Percentiles rank a stretch among this genome's conserved stretches.
Evolutionary conservation across 2,113 vertebrate genomes (phyloP).

Genomic region (Steatornis caripensis): DNA sequence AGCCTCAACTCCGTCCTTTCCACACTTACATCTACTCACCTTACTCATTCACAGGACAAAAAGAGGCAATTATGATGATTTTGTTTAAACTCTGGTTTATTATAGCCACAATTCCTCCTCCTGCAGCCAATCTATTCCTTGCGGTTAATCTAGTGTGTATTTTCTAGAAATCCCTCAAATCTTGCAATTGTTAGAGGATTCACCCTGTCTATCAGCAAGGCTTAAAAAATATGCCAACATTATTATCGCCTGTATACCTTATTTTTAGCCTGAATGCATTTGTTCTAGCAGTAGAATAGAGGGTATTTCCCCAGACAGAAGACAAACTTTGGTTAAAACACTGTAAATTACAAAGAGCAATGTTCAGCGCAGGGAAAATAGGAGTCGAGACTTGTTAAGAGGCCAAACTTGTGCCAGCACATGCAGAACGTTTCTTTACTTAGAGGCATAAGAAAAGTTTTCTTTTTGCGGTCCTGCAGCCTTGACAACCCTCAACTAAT

Average conservation of each 20-base stretch:
- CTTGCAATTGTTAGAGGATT: not conserved
- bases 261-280: not conserved
- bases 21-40: not conserved
- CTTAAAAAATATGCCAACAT: not conserved
- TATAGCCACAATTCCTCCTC: not conserved
- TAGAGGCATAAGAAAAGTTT: conserved; percentile 7
- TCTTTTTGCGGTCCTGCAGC: not conserved
- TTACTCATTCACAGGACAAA: not conserved
- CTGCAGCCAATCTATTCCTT: not conserved
- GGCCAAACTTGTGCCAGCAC: not conserved
- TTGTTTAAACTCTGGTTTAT: not conserved
- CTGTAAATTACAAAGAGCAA: not conserved
- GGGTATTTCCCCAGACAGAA: conserved; percentile 36
- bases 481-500: not conserved
- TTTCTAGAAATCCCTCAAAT: conserved; percentile 4
- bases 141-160: not conserved
- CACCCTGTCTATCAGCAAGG: not conserved
- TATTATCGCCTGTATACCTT: not conserved
- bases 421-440: conserved; percentile 12
- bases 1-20: not conserved
- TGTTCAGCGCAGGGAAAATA: not conserved
- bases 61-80: not conserved
- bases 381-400: not conserved
- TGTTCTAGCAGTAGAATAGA: not conserved
- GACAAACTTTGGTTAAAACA: conserved; percentile 29